Conservation (phyloP, 2,797 vertebrate species). For the Alcedo quadribrachys region DNA sequence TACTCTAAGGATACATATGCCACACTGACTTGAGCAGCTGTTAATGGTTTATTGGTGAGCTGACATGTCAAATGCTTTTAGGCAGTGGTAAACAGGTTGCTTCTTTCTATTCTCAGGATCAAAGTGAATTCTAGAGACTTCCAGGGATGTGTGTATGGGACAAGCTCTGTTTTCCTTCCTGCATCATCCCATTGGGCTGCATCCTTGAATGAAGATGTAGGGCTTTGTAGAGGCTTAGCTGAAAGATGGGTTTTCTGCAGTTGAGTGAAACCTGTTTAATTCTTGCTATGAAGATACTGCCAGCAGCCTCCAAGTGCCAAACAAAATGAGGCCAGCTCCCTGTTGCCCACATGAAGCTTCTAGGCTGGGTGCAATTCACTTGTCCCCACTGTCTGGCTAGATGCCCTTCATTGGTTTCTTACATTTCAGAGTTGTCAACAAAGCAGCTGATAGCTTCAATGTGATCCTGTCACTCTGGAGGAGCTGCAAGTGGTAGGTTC, state of each 20-base stretch:
- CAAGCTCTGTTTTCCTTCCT: not conserved
- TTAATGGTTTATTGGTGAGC: constrained; percentile 35
- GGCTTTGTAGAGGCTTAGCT: not conserved
- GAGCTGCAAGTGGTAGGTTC: not conserved
- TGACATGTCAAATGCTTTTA: not conserved
- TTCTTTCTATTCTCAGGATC: constrained; percentile 45
- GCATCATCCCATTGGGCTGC: not conserved
- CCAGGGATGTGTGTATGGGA: not conserved
- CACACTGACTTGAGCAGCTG: constrained; percentile 26
- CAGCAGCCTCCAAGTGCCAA: not conserved
- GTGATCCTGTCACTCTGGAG: not conserved
- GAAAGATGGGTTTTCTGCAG: not conserved
- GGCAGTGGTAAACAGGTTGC: constrained; percentile 64
- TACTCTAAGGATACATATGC: not conserved
- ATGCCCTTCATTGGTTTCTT: not conserved
- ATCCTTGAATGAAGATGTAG: not conserved
- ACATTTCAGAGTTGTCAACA: not conserved
- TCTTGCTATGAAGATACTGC: not conserved
- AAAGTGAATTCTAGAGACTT: not conserved
- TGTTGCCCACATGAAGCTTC: not conserved
- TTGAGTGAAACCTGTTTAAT: not conserved
- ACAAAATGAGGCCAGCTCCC: not conserved
- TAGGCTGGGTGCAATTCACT: not conserved
- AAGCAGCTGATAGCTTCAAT: not conserved
- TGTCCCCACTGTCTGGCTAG: not conserved